Evolutionary conservation across 2,797 vertebrate species (phyloP), one percentile per base, ranked within the genome.

Genomic region (Xyrichtys novacula): DNA sequence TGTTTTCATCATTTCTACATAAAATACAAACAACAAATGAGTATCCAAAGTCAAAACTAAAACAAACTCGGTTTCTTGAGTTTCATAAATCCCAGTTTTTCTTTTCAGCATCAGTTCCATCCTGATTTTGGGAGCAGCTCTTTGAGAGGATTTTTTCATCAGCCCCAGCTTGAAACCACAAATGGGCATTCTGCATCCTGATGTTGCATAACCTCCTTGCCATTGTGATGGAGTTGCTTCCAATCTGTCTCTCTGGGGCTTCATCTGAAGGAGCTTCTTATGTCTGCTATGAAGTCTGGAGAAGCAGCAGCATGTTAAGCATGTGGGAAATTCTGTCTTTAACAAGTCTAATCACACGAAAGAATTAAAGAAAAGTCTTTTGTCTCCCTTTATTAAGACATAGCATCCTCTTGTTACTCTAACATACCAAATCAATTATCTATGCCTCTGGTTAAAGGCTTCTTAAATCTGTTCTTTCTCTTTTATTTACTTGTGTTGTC

Each of bases 391-490:
- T 52, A 67, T 59, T 77, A 76, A 86, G 82, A 47, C 65, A 55
- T 47, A 61, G 55, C 44, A 67, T 78, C 69, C 86, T 88, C 85
- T 61, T 31, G 77, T 86, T 88, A 80, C 76, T 70, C 81, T 90
- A 87, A 91, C 76, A 86, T 77, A 85, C 77, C 63, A 87, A 91
- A 93, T 93, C 91, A 94, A 92, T 93, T 92, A 91, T 91, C 76
- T 80, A 76, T 86, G 89, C 88, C 78, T 55, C 85, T 84, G 76
- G 83, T 90, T 81, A 65, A 74, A 84, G 80, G 78, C 75, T 81
- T 86, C 81, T 89, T 91, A 83, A 87, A 83, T 87, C 70, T 88
- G 78, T 78, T 85, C 86, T 79, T 32, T 65, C 75, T 55, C 62
- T 88, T 25, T 82, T 90, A 81, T 89, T 86, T 67, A 70, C 69